These are phyloP conservation scores for Microtus montanus DNA, from an alignment of 2,113 vertebrate species.

Conservation along the genomic window DNA sequence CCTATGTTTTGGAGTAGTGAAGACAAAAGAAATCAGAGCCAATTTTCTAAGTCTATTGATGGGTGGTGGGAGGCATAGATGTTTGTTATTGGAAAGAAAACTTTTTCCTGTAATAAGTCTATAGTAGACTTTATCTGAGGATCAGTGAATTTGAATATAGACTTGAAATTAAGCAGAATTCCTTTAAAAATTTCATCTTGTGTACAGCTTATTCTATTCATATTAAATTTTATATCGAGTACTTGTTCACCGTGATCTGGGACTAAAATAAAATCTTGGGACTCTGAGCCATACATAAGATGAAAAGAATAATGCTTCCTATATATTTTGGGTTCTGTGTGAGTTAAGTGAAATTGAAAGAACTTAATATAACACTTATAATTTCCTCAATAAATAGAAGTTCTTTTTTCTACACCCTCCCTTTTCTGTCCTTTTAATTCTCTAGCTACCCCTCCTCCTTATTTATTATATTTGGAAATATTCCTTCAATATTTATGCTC, in stretches of 20 bases:
- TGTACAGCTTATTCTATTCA: background rate
- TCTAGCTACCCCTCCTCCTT: background rate
- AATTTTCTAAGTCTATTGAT: background rate
- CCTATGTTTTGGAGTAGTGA: conserved; percentile 24
- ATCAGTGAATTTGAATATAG: background rate
- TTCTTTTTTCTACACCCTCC: background rate
- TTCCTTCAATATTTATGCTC: background rate
- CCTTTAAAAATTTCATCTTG: background rate
- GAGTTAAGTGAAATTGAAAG: conserved; percentile 33
- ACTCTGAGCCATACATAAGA: background rate
- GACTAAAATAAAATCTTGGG: background rate
- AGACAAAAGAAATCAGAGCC: background rate
- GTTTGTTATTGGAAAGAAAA: conserved; percentile 7
- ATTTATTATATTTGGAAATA: background rate
- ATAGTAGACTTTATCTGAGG: background rate
- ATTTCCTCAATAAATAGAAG: background rate
- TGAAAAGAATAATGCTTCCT: background rate
- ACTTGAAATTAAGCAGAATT: background rate
- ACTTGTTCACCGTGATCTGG: background rate
- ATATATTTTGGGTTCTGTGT: background rate
- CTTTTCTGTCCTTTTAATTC: background rate
- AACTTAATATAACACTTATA: background rate
- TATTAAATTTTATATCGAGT: background rate
- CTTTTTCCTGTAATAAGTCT: background rate
- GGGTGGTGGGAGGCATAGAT: background rate